Percentiles rank a stretch among this genome's conserved stretches.
Conservation (phyloP, 2,113 vertebrate species). For the Tor tambroides region DNA sequence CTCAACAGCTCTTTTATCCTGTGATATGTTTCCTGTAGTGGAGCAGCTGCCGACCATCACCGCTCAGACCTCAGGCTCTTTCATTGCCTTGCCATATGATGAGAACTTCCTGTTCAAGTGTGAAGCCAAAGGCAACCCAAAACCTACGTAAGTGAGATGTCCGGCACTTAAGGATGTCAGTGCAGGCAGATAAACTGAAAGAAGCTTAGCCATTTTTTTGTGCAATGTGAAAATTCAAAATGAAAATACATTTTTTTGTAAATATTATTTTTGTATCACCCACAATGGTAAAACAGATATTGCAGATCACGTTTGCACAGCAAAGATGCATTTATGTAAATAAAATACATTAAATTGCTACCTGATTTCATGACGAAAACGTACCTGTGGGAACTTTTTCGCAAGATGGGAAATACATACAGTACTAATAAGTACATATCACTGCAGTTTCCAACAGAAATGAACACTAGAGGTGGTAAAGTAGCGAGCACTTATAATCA, state of each 20-base stretch:
- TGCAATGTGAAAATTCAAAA: not conserved
- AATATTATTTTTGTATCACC: not conserved
- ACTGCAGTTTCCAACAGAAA: too few relatives aligned
- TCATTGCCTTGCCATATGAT: constrained; percentile 87
- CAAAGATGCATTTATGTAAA: too few relatives aligned
- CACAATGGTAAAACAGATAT: too few relatives aligned
- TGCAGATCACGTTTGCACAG: too few relatives aligned
- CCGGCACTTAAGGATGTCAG: not conserved
- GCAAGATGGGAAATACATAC: too few relatives aligned
- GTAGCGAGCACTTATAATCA: too few relatives aligned
- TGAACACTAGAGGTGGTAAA: too few relatives aligned
- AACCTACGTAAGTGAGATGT: constrained; percentile 81
- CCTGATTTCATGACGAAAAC: too few relatives aligned
- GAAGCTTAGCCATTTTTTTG: not conserved
- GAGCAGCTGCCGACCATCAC: constrained; percentile 88
- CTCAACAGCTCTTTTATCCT: constrained; percentile 19
- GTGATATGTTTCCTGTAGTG: constrained; percentile 74
- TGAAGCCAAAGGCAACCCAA: constrained; percentile 89
- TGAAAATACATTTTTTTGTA: not conserved
- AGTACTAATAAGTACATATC: too few relatives aligned
- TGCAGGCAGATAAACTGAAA: too few relatives aligned
- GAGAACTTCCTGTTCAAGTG: constrained; percentile 83
- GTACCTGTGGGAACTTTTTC: too few relatives aligned
- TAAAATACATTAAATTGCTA: too few relatives aligned
- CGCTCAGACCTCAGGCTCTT: constrained; percentile 73